Conservation (phyloP, 2,888 invertebrate genomes). For the Phasia obesa region DNA sequence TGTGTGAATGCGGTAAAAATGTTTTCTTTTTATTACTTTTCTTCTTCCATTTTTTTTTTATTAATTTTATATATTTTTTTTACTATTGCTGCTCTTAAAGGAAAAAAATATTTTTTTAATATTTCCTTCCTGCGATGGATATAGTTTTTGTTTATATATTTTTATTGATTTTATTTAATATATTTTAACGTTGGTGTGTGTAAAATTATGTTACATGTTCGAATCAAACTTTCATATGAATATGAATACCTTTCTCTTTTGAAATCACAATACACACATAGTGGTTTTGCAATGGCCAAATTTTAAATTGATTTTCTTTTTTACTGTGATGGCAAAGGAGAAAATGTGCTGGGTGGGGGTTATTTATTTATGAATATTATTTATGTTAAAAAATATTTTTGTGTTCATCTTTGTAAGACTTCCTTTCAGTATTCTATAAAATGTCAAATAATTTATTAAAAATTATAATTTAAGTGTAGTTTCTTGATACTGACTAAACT, state of each 20-base stretch:
- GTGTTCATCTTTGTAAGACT: slow-evolving; percentile 9
- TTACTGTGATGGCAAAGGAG: slow-evolving; percentile 9
- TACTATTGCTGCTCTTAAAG: slow-evolving; percentile 35
- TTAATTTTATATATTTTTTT: slow-evolving; percentile 26
- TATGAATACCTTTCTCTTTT: slow-evolving; percentile 1
- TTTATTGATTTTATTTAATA: slow-evolving; percentile 38
- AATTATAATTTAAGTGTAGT: too few relatives aligned
- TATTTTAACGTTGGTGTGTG: not conserved
- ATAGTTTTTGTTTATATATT: slow-evolving; percentile 21
- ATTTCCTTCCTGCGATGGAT: slow-evolving; percentile 13
- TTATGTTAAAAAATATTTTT: not conserved
- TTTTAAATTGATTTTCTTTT: slow-evolving; percentile 6
- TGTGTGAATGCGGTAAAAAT: slow-evolving; percentile 22
- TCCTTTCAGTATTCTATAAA: slow-evolving; percentile 48
- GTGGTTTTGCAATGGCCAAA: slow-evolving; percentile 15
- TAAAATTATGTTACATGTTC: slow-evolving; percentile 4
- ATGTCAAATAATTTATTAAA: too few relatives aligned
- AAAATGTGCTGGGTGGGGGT: not conserved
- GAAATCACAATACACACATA: not conserved
- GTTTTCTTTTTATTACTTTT: slow-evolving; percentile 33
- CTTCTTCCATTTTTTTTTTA: slow-evolving; percentile 1
- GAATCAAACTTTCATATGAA: slow-evolving; percentile 1
- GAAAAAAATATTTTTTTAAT: slow-evolving; percentile 16
- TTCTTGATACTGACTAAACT: too few relatives aligned
- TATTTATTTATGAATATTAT: slow-evolving; percentile 6